Evolutionary conservation across 2,113 vertebrate species (phyloP).

Genomic region (Macaca nemestrina): DNA sequence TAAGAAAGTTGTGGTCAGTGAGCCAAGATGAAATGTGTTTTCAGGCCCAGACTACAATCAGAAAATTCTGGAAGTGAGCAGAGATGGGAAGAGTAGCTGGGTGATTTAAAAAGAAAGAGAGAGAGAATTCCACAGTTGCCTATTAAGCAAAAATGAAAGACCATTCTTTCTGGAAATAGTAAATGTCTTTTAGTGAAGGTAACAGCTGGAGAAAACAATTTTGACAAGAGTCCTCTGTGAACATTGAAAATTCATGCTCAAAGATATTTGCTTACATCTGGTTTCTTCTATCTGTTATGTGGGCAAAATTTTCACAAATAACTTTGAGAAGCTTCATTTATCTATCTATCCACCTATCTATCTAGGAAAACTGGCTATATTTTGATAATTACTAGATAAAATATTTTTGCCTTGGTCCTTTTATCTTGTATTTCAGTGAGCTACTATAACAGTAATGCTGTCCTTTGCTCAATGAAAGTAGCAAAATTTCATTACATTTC

Average conservation of each 20-base stretch:
- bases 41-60: background rate
- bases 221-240: background rate
- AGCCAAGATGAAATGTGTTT: background rate
- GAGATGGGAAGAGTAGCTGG: background rate
- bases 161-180: background rate
- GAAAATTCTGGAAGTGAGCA: background rate
- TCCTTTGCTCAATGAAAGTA: background rate
- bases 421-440: background rate
- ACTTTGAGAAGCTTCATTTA: background rate
- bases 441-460: background rate
- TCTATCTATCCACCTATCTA: background rate
- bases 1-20: background rate
- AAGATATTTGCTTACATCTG: background rate
- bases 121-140: background rate
- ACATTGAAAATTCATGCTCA: background rate
- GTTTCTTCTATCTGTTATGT: background rate
- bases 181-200: background rate
- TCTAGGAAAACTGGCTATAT: background rate
- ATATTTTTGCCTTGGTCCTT: background rate
- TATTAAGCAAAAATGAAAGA: constrained; percentile 17
- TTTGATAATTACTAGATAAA: constrained; percentile 29
- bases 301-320: constrained; percentile 1
- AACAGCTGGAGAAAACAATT: background rate
- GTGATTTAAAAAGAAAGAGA: background rate
- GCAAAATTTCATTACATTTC: background rate